Percentiles rank a stretch among this genome's conserved stretches.
These are phyloP conservation scores for Lepidothrix coronata DNA, from an alignment of 2,113 vertebrate genomes.

Conservation along the genomic window DNA sequence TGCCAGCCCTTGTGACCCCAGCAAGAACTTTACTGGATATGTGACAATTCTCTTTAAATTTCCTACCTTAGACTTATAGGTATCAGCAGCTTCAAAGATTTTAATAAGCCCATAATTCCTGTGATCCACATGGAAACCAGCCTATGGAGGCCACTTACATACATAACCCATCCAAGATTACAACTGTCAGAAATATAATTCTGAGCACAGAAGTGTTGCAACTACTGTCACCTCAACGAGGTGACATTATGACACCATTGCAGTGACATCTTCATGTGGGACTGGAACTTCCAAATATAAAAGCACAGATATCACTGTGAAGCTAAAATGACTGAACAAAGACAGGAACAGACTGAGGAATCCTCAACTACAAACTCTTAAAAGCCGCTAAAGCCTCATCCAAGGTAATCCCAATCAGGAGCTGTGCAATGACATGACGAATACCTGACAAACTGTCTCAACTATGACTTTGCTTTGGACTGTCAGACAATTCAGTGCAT, in stretches of 20 bases:
- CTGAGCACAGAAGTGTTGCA: background rate
- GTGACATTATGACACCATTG: background rate
- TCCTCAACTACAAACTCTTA: background rate
- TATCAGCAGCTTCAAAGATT: background rate
- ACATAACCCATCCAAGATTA: background rate
- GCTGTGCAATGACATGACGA: accelerated
- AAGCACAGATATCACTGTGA: background rate
- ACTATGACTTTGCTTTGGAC: background rate
- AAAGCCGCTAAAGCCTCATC: background rate
- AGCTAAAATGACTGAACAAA: background rate
- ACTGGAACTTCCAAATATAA: background rate
- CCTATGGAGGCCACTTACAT: accelerated
- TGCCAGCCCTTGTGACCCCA: background rate
- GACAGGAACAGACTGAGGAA: background rate
- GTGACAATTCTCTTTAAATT: background rate
- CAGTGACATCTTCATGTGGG: background rate
- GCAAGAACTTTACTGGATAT: background rate
- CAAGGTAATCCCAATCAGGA: background rate
- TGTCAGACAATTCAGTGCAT: background rate
- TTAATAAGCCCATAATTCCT: background rate
- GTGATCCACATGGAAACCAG: background rate
- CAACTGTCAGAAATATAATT: background rate
- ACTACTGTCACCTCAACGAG: background rate
- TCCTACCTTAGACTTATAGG: background rate
- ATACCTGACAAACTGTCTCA: background rate